Conservation (phyloP, 2,797 vertebrate species). For the Loris lydekkerianus region DNA sequence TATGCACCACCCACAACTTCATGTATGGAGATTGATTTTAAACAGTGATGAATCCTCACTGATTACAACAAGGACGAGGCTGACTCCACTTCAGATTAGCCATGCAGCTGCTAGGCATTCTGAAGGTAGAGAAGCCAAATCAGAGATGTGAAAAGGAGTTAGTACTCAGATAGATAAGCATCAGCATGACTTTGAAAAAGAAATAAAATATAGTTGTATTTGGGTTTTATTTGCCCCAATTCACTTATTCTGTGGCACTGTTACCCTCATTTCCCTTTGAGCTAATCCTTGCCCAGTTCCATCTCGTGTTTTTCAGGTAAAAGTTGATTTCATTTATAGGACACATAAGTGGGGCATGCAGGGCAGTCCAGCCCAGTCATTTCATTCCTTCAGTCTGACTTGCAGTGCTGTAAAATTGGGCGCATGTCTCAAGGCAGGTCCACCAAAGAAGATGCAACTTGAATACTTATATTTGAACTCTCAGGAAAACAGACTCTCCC, state of each 20-base stretch:
- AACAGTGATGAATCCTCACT: slow-evolving; percentile 31
- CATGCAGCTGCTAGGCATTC: not conserved
- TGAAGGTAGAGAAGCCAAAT: not conserved
- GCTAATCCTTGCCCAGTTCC: not conserved
- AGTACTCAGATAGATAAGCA: not conserved
- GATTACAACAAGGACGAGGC: not conserved
- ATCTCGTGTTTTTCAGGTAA: slow-evolving; percentile 26
- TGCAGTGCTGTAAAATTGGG: not conserved
- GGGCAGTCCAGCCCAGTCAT: not conserved
- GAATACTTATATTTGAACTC: not conserved
- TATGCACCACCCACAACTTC: not conserved
- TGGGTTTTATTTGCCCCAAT: not conserved
- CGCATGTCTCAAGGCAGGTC: not conserved
- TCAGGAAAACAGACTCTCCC: not conserved
- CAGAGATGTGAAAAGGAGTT: not conserved
- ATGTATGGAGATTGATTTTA: not conserved
- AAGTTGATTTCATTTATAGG: not conserved
- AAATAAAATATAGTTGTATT: not conserved
- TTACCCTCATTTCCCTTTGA: not conserved
- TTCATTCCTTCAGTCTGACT: not conserved
- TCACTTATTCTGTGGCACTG: not conserved
- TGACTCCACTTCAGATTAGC: slow-evolving; percentile 23
- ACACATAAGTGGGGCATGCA: not conserved
- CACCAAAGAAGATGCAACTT: not conserved
- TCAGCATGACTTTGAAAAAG: not conserved